A percentile compares a stretch with the other conserved stretches of the same genome.
Evolutionary conservation across 23 tunicate species (phyloP).

Genomic region (Ascidia mentula): DNA sequence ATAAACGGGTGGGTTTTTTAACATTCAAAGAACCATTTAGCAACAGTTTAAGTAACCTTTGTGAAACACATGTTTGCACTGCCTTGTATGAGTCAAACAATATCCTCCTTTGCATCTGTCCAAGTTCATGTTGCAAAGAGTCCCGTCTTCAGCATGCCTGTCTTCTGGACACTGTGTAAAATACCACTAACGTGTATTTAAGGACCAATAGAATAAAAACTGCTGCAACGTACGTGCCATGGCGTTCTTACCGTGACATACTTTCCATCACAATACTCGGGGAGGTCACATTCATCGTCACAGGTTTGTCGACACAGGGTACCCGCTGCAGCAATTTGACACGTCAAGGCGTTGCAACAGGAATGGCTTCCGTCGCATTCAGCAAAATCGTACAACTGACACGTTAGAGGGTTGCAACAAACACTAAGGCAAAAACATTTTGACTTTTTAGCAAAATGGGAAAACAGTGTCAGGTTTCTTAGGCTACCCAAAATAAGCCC

Average conservation of each 20-base stretch:
- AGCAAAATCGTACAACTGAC: neutral
- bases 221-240: no score
- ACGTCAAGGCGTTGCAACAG: neutral
- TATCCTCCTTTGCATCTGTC: neutral
- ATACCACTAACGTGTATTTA: neutral
- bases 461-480: neutral
- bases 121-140: neutral
- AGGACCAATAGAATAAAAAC: no score
- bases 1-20: no score
- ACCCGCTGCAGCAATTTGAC: neutral
- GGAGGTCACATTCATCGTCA: neutral
- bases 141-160: neutral
- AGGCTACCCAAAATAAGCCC: no score
- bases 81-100: neutral
- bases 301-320: neutral
- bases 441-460: neutral
- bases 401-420: neutral
- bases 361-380: neutral
- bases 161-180: neutral
- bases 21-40: neutral
- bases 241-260: neutral
- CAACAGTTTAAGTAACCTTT: neutral
- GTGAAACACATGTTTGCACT: neutral
- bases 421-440: neutral
- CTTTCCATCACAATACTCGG: neutral